Percentiles rank a stretch among this genome's conserved stretches.
Evolutionary conservation across 1,140 invertebrate genomes (phyloP).

Genomic region (Glossosoma conforme): DNA sequence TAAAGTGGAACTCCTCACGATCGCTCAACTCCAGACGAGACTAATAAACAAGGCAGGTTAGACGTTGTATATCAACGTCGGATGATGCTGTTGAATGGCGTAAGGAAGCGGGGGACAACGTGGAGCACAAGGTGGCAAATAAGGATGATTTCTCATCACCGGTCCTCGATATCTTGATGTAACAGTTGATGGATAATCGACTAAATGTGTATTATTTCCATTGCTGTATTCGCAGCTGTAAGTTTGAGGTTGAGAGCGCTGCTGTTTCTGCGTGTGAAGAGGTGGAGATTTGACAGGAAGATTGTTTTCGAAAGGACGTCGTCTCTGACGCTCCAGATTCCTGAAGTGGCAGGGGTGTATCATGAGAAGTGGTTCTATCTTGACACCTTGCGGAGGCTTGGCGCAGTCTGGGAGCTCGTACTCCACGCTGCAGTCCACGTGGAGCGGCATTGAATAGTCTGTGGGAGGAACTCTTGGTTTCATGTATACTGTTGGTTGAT

Average conservation of each 20-base stretch:
- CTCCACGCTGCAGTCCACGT: conserved; percentile 72
- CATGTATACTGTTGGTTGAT: conserved; percentile 30
- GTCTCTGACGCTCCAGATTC: conserved; percentile 60
- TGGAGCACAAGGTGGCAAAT: conserved; percentile 8
- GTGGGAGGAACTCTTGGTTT: conserved; percentile 36
- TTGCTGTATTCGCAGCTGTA: conserved; percentile 13
- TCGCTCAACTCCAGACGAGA: no score
- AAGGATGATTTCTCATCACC: conserved; percentile 11
- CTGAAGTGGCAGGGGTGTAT: conserved; percentile 71
- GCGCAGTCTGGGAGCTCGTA: conserved; percentile 69
- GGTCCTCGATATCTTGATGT: not conserved
- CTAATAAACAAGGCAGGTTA: no score
- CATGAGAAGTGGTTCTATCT: conserved; percentile 65
- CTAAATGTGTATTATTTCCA: not conserved
- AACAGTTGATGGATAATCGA: conserved; percentile 4
- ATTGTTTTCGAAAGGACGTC: conserved; percentile 65
- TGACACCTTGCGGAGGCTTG: conserved; percentile 62
- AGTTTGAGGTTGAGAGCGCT: conserved; percentile 1
- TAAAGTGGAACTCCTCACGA: no score
- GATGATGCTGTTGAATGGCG: conserved; percentile 10
- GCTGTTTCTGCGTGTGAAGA: conserved; percentile 1
- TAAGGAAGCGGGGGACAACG: conserved; percentile 10
- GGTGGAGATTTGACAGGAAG: conserved; percentile 40
- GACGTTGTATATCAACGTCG: conserved; percentile 17
- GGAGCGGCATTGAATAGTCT: conserved; percentile 65